Evolutionary conservation across 2,113 vertebrate species (phyloP), one percentile per base, ranked within the genome.

Genomic region (Xyliphius kryptos): DNA sequence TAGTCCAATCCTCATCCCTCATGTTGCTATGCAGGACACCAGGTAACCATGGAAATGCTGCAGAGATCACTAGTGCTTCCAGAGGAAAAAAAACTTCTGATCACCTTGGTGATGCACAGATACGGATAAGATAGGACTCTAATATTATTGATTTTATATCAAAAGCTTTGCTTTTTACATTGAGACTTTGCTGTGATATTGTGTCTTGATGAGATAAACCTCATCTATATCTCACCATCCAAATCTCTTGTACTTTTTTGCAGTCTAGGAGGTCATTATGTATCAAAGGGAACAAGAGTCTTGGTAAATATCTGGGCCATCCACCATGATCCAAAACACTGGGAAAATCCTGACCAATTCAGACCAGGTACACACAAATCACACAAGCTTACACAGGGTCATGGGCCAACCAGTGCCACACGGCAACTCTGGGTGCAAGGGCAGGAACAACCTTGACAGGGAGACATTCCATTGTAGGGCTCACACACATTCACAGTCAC

Each of bases 301-400:
- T 12, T 89, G 76, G 82, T 89, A 51, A 89, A 88, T 77, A 84
- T 89, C 85, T 88, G 87, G 87, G 77, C 84, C 14, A 83, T 88
- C 36, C 86, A 89, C 60, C 86, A 89, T 2, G 71, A 88, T 71
- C 85, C 85, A 0, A 9, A 46, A 19, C 69, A 78, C 74, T 89
- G 87, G 87, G 81, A 83, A 40, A 68, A 68, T 41, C 85, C 87
- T 0, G 84, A 87, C 5, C 37, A 4, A 1, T 80, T 80, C 20
- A 74, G 47, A 21, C 78, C 78, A 56, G 76, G 78, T 77, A 43
- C n/a, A 26, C n/a, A 43, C 9, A 32, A 17, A 15, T 19, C n/a
- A n/a, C n/a, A n/a, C n/a, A n/a, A n/a, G n/a, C n/a, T n/a, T n/a
- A n/a, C n/a, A n/a, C n/a, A n/a, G n/a, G n/a, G n/a, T n/a, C n/a